Evolutionary conservation across 2,888 invertebrate species (phyloP).

Genomic region (Aphrophora alni): DNA sequence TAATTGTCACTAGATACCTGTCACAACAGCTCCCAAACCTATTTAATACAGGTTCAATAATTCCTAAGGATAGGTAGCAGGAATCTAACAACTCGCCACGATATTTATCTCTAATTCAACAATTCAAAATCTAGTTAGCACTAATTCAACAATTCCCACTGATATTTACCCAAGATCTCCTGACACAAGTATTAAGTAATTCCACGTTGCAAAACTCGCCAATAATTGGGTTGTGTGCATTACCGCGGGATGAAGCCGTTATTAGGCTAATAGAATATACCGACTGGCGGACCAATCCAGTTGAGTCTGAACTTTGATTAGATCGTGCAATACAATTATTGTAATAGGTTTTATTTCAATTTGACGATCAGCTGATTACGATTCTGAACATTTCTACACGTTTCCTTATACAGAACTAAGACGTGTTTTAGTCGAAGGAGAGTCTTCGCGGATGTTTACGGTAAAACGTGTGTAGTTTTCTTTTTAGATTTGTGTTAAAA

Average conservation of each 20-base stretch:
- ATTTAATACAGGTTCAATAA: too few species aligned
- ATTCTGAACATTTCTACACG: neutral
- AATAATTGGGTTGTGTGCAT: neutral
- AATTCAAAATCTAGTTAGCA: too few species aligned
- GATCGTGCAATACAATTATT: neutral
- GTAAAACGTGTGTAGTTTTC: neutral
- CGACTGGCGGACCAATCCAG: neutral
- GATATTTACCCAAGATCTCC: neutral
- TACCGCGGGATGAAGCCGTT: neutral
- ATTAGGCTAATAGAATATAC: neutral
- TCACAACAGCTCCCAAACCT: too few species aligned
- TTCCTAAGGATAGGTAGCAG: too few species aligned
- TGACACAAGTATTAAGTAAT: neutral
- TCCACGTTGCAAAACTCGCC: neutral
- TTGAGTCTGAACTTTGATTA: neutral
- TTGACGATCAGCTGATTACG: slow-evolving; percentile 1
- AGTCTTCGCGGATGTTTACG: neutral
- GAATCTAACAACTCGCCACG: too few species aligned
- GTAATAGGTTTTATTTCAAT: slow-evolving; percentile 2
- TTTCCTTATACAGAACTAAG: neutral
- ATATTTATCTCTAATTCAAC: too few species aligned
- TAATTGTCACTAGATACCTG: too few species aligned
- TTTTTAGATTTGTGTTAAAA: slow-evolving; percentile 9
- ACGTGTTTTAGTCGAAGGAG: neutral
- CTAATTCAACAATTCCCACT: neutral